Evolutionary conservation across 2,888 invertebrate genomes (phyloP).

Genomic region (Melieria crassipennis): DNA sequence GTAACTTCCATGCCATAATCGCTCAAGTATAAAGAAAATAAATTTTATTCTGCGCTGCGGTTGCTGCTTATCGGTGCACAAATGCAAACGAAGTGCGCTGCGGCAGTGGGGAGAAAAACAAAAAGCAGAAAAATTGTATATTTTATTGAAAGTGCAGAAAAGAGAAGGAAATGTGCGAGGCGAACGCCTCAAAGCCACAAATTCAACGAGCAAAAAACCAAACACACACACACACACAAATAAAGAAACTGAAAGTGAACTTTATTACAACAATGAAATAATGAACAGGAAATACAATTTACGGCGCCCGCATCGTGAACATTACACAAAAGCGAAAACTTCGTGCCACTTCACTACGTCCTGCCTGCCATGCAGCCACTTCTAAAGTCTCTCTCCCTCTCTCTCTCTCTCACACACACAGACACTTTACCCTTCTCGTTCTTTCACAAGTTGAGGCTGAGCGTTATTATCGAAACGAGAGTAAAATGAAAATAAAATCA

Average conservation of each 20-base stretch:
- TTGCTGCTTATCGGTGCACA: background rate
- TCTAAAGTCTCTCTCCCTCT: background rate
- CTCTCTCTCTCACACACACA: background rate
- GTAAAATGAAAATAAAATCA: too few relatives aligned
- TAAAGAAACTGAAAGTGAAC: constrained; percentile 6
- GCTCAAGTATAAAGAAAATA: background rate
- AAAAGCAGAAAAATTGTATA: background rate
- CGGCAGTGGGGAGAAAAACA: background rate
- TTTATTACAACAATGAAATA: constrained; percentile 9
- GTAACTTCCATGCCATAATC: background rate
- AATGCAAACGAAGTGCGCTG: background rate
- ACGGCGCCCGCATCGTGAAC: background rate
- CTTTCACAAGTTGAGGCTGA: too few relatives aligned
- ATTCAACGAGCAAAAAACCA: background rate
- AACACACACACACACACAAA: background rate
- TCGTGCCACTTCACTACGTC: too few relatives aligned
- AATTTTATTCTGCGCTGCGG: background rate
- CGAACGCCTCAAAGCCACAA: background rate
- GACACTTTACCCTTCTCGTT: background rate
- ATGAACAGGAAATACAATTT: constrained; percentile 12
- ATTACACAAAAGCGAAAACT: background rate
- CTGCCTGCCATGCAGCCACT: too few relatives aligned
- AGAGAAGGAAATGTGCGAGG: background rate
- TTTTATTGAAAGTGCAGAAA: background rate
- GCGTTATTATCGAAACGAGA: too few relatives aligned